Conservation (phyloP, 2,113 vertebrate species). For the Leucopsar rothschildi region DNA sequence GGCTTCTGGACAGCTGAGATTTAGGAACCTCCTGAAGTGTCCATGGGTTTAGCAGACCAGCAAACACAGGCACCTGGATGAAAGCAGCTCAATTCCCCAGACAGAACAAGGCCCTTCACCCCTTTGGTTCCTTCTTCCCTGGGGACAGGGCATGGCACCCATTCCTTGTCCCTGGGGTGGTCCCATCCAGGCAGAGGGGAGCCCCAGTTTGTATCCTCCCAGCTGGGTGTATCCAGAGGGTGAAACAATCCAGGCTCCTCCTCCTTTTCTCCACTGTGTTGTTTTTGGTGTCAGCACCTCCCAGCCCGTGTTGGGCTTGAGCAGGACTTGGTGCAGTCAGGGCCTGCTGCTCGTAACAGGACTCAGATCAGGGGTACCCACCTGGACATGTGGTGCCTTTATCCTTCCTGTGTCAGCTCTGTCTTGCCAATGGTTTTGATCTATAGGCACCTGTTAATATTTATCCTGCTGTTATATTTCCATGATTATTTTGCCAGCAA, state of each 20-base stretch:
- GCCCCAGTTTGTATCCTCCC: neutral
- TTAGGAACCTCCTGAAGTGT: neutral
- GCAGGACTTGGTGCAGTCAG: neutral
- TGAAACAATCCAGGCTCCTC: neutral
- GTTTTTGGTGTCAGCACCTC: neutral
- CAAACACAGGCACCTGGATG: neutral
- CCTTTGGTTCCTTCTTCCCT: neutral
- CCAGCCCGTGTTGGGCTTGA: rapidly evolving
- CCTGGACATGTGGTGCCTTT: neutral
- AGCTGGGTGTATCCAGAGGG: neutral
- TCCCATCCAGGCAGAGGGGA: neutral
- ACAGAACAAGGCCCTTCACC: neutral
- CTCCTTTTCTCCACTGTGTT: neutral
- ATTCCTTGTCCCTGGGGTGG: neutral
- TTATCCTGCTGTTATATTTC: neutral
- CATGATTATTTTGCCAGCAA: neutral
- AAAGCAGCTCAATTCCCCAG: neutral
- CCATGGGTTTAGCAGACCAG: neutral
- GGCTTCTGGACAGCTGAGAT: neutral
- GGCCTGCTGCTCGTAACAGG: neutral
- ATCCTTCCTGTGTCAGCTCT: neutral
- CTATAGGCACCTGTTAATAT: neutral
- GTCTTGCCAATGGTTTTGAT: neutral
- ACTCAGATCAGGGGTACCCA: neutral
- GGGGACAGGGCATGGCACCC: neutral